phyloP scores from a whole-genome alignment of 2,113 vertebrate species.

The Boulengerochromis microlepis region DNA sequence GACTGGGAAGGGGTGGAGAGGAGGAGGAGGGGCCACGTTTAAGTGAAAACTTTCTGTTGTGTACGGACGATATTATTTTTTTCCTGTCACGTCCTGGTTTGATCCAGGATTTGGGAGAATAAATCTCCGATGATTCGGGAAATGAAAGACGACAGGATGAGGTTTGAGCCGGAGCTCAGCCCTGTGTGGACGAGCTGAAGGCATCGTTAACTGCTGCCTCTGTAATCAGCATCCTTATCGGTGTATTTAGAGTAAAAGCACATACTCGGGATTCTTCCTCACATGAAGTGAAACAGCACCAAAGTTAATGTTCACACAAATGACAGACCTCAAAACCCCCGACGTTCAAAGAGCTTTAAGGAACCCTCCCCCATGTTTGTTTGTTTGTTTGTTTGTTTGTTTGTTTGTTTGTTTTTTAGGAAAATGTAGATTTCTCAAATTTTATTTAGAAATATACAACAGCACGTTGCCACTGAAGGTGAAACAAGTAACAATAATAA shows the following conservation, averaged over 20 bases:
- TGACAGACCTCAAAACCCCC: background rate
- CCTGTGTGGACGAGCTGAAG: fast-evolving
- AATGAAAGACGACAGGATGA: background rate
- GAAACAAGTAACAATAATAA: background rate
- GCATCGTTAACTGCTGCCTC: background rate
- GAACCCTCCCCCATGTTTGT: fast-evolving
- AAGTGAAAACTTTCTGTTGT: background rate
- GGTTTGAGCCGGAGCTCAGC: background rate
- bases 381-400: background rate
- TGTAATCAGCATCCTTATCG: background rate
- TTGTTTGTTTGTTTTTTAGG: background rate
- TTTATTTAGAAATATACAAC: background rate
- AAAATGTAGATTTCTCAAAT: background rate
- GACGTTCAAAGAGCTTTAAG: background rate
- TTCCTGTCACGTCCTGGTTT: background rate
- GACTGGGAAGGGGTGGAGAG: background rate
- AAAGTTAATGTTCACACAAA: background rate
- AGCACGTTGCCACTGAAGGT: fast-evolving
- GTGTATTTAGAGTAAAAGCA: background rate
- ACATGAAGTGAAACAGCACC: background rate
- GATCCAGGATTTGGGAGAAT: background rate
- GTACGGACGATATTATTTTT: background rate
- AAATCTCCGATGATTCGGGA: fast-evolving
- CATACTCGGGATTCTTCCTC: background rate
- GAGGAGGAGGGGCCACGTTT: background rate